Conservation (phyloP, 2,797 vertebrate genomes). For the Rhinogobio ventralis region DNA sequence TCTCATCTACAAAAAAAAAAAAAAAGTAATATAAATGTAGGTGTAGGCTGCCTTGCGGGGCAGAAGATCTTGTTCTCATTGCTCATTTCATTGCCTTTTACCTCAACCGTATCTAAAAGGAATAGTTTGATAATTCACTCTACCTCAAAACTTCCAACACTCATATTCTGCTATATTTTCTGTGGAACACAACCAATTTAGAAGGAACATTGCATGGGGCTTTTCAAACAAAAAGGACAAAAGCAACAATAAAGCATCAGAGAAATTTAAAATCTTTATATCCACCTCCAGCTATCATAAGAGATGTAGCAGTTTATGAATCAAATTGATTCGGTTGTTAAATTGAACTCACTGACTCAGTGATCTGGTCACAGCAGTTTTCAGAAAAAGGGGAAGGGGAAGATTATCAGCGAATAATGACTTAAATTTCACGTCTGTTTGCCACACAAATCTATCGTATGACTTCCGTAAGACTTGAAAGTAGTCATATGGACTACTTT, state of each 20-base stretch:
- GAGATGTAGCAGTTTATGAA: not conserved
- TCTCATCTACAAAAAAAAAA: not conserved
- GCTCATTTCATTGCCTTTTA: conserved; percentile 1
- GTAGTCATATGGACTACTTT: not conserved
- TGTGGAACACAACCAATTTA: not conserved
- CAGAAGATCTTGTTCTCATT: not conserved
- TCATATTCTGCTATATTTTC: not conserved
- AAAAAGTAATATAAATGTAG: not conserved
- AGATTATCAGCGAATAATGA: not conserved
- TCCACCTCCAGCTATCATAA: not conserved
- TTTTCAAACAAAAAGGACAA: not conserved
- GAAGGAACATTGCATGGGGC: not conserved
- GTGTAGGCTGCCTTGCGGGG: no score
- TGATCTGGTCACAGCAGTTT: not conserved
- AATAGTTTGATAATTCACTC: not conserved
- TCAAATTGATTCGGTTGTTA: not conserved
- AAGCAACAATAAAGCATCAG: not conserved
- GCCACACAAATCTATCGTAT: not conserved
- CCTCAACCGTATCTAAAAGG: not conserved
- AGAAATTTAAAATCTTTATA: no score
- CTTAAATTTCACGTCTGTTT: not conserved
- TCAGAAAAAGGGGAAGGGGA: not conserved
- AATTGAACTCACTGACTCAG: not conserved
- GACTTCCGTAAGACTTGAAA: not conserved
- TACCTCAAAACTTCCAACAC: not conserved